Evolutionary conservation across 2,113 vertebrate species (phyloP).

Genomic region (Nestor notabilis): DNA sequence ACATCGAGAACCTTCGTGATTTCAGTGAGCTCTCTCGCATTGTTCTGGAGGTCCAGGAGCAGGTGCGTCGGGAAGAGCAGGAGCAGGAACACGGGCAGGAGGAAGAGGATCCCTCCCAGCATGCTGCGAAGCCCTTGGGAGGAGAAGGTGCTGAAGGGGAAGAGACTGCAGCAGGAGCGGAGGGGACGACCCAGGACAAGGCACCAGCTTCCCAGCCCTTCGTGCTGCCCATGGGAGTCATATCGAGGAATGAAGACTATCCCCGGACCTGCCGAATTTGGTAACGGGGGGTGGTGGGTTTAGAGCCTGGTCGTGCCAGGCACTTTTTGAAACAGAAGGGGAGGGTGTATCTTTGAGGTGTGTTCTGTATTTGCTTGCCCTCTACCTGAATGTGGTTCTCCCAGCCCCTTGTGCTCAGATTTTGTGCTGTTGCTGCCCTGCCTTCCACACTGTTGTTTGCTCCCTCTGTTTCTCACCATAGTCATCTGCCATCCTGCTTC

Average conservation of each 20-base stretch:
- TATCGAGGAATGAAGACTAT: conserved; percentile 93
- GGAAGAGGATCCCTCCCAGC: neutral
- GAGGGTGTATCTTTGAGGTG: neutral
- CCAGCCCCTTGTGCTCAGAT: neutral
- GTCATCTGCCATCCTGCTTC: neutral
- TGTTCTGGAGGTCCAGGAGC: conserved; percentile 84
- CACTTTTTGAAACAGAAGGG: neutral
- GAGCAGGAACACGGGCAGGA: neutral
- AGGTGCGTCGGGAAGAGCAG: conserved; percentile 80
- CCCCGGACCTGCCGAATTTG: conserved; percentile 91
- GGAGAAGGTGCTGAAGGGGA: neutral
- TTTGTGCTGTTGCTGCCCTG: neutral
- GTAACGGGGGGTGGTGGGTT: conserved; percentile 63
- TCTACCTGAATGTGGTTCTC: neutral
- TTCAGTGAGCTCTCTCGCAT: conserved; percentile 90
- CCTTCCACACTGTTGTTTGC: neutral
- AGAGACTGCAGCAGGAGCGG: neutral
- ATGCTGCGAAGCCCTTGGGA: neutral
- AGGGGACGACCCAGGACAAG: neutral
- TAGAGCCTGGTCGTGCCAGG: neutral
- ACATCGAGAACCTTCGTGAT: conserved; percentile 83
- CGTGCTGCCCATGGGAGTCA: conserved; percentile 88
- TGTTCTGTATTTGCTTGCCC: neutral
- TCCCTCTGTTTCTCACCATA: neutral
- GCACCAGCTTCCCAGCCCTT: conserved; percentile 78